A percentile compares a stretch with the other conserved stretches of the same genome.
These are phyloP conservation scores for Psilopsiagon aymara DNA, from an alignment of 2,113 vertebrate species.

Conservation along the genomic window DNA sequence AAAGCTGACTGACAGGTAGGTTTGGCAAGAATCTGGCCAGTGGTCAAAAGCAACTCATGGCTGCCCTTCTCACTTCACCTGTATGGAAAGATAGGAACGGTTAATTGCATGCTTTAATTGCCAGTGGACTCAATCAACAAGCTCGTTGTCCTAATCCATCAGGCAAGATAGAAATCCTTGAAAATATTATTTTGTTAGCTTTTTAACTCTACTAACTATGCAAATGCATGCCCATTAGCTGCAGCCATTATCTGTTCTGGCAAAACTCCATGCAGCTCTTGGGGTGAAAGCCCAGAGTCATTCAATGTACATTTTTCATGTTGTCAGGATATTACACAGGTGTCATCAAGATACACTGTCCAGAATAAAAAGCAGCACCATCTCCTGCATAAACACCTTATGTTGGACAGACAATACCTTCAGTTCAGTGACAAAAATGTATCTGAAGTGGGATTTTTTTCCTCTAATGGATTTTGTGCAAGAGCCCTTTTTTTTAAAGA, in stretches of 20 bases:
- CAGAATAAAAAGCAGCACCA: background rate
- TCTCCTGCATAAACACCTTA: background rate
- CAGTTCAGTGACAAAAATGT: background rate
- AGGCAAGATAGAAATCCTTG: background rate
- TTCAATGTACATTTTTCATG: background rate
- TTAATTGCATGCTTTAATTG: background rate
- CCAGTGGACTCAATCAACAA: slow-evolving; percentile 39
- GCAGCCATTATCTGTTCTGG: background rate
- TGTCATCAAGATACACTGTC: background rate
- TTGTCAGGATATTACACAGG: background rate
- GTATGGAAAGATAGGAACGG: slow-evolving; percentile 20
- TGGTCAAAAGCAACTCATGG: background rate
- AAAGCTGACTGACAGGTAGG: slow-evolving; percentile 2
- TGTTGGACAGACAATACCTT: background rate
- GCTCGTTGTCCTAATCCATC: slow-evolving; percentile 22
- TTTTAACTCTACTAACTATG: slow-evolving; percentile 11
- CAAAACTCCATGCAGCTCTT: background rate
- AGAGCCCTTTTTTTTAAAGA: background rate
- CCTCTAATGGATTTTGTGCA: background rate
- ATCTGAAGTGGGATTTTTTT: background rate
- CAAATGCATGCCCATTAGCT: background rate
- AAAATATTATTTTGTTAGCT: background rate
- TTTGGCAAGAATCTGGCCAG: background rate
- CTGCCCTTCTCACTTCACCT: background rate
- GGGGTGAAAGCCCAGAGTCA: background rate